A percentile compares a stretch with the other conserved stretches of the same genome.
Conservation (phyloP, 2,113 vertebrate species). For the Neogobius melanostomus region DNA sequence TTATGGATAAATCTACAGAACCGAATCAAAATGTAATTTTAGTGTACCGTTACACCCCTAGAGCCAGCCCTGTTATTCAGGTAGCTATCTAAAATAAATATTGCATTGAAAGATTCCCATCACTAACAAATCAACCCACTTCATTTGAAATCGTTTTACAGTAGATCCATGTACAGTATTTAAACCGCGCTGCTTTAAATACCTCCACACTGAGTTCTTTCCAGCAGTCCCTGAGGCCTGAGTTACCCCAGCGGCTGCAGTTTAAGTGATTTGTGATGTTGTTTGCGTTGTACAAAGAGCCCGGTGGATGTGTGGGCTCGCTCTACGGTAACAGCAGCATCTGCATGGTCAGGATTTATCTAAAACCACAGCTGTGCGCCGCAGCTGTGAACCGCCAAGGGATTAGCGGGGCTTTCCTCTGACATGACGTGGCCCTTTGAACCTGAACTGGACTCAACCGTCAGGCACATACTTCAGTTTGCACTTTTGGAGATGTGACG, state of each 20-base stretch:
- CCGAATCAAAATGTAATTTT: too few relatives aligned
- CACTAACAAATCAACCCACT: too few relatives aligned
- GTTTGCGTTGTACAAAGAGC: constrained; percentile 7
- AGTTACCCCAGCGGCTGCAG: background rate
- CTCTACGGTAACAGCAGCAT: constrained; percentile 7
- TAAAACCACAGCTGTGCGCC: background rate
- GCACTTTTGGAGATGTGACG: constrained; percentile 4
- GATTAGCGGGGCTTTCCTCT: constrained; percentile 43
- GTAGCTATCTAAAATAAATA: background rate
- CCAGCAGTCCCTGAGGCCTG: background rate
- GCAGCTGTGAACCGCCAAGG: constrained; percentile 34
- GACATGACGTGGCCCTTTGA: constrained; percentile 32
- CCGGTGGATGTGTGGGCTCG: too few relatives aligned
- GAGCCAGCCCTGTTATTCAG: too few relatives aligned
- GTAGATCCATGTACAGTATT: too few relatives aligned
- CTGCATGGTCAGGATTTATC: constrained; percentile 36
- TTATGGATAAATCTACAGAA: too few relatives aligned
- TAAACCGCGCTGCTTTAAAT: background rate
- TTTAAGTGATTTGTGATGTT: background rate
- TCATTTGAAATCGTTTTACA: too few relatives aligned
- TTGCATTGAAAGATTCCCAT: too few relatives aligned
- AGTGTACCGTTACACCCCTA: too few relatives aligned
- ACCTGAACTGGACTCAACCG: background rate
- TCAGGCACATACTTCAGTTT: too few relatives aligned
- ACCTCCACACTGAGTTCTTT: background rate